Evolutionary conservation across 2,888 invertebrate species (phyloP).

Genomic region (Stegophylla sp.): DNA sequence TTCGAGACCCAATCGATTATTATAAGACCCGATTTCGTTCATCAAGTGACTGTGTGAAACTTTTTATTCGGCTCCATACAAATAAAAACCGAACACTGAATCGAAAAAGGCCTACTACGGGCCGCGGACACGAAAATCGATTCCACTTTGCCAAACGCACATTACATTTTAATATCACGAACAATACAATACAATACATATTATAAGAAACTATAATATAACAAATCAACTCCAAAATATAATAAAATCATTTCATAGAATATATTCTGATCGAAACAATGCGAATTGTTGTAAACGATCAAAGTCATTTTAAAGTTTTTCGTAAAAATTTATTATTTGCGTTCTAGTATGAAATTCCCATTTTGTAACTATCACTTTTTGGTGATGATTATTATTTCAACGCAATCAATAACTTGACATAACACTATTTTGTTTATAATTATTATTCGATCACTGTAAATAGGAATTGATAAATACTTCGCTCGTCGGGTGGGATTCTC

Average conservation of each 20-base stretch:
- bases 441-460: too few species aligned
- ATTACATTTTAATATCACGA: background rate
- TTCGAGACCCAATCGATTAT: slow-evolving; percentile 15
- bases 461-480: too few species aligned
- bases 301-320: too few species aligned
- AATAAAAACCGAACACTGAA: slow-evolving; percentile 13
- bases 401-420: too few species aligned
- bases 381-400: too few species aligned
- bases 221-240: background rate
- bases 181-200: background rate
- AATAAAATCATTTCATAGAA: background rate
- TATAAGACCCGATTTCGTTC: slow-evolving; percentile 11
- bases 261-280: too few species aligned
- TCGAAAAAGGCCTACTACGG: slow-evolving; percentile 22
- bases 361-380: too few species aligned
- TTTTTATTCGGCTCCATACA: slow-evolving; percentile 12
- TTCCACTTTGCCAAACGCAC: background rate
- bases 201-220: background rate
- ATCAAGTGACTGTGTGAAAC: slow-evolving; percentile 34
- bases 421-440: too few species aligned
- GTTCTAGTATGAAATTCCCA: too few species aligned
- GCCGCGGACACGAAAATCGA: background rate
- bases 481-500: too few species aligned
- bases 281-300: too few species aligned
- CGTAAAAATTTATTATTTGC: too few species aligned